Evolutionary conservation across 1,140 invertebrate genomes (phyloP), one percentile per base, ranked within the genome.

Genomic region (Doryteuthis pealeii): DNA sequence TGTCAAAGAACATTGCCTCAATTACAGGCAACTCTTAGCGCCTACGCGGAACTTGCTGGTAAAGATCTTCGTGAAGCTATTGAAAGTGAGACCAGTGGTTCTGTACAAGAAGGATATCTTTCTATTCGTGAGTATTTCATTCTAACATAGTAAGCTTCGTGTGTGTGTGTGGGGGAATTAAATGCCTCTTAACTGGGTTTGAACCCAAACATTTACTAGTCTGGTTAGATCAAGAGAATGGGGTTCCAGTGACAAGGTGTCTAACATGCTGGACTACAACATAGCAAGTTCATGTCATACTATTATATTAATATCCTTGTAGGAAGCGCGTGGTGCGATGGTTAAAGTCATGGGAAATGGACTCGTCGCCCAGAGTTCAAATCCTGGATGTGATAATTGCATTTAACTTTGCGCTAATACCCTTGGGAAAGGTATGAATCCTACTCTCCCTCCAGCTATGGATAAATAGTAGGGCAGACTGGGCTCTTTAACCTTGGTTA

Each of bases 1-100:
- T 91, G 91, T 5, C 90, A 91, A 80, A 89, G 91, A 79, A 93
- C 91, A 80, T 92, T 91, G 79, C 88, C 88, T 1, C 93, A 94
- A 80, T 85, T 94, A 76, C 87, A 87, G 30, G 82, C 90, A n/a
- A 90, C 92, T 32, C 93, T 93, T 83, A 90, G 92, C 69, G 90
- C 91, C 82, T 94, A 93, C 87, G 62, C 81, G 65, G 75, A 80
- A 1, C 43, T 86, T 66, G 72, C 77, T 30, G 77, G 78, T 14
- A 80, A 85, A 90, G 73, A 74, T 33, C 77, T 87, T 28, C 80
- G 81, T 32, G 82, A 85, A 10, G 76, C 81, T 49, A 83, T 88
- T 33, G 76, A 82, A 43, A 70, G 31, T 30, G 87, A 88, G 73
- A 85, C 81, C 74, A 80, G 81, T 76, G 86, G 86, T 10, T 74